These are phyloP conservation scores for Macroteleia sp. DNA, from an alignment of 2,888 invertebrate species.

Conservation along the genomic window DNA sequence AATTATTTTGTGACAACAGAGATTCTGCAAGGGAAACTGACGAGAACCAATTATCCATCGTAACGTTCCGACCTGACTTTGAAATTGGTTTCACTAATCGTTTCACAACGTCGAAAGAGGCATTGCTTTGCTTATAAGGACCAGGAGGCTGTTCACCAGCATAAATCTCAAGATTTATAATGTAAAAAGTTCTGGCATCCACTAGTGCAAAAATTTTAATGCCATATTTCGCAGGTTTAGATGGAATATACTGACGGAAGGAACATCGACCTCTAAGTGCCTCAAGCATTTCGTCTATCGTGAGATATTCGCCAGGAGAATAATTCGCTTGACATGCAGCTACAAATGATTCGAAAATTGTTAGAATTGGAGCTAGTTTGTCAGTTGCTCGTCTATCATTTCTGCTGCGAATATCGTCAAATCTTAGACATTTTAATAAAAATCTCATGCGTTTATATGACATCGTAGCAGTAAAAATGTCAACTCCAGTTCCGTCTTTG, in stretches of 20 bases:
- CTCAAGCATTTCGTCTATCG: conserved; percentile 54
- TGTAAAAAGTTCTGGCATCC: conserved; percentile 54
- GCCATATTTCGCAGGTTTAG: conserved; percentile 61
- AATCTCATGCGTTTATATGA: too few species aligned
- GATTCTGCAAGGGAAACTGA: conserved; percentile 68
- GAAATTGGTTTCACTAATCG: conserved; percentile 68
- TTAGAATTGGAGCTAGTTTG: conserved; percentile 50
- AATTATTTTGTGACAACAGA: conserved; percentile 62
- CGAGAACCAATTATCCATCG: conserved; percentile 72
- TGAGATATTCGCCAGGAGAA: conserved; percentile 18
- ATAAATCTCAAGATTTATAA: conserved; percentile 71
- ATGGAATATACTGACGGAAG: conserved; percentile 47
- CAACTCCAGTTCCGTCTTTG: too few species aligned
- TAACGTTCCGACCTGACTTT: conserved; percentile 70
- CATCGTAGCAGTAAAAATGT: too few species aligned
- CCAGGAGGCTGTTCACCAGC: conserved; percentile 71
- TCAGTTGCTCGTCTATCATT: conserved; percentile 28
- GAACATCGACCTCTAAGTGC: conserved; percentile 50
- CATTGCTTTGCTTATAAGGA: conserved; percentile 68
- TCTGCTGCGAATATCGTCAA: conserved; percentile 21
- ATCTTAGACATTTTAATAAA: conserved; percentile 6
- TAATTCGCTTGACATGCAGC: conserved; percentile 37
- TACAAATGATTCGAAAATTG: conserved; percentile 35
- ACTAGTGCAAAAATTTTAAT: conserved; percentile 56
- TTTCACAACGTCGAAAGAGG: conserved; percentile 69